These are phyloP conservation scores for Trachelipus rathkii DNA, from an alignment of 1,140 invertebrate genomes.

Conservation along the genomic window DNA sequence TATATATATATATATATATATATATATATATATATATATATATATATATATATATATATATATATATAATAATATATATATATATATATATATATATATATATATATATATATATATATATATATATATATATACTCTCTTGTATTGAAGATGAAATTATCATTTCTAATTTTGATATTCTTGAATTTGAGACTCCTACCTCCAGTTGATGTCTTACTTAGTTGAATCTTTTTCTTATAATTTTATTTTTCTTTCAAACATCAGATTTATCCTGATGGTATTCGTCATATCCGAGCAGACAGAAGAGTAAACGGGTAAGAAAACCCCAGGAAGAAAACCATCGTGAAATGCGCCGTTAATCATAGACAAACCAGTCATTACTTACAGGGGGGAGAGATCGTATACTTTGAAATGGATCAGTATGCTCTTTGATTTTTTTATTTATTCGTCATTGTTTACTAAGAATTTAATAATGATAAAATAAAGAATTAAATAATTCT, in stretches of 20 bases:
- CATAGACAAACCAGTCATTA: conserved; percentile 98
- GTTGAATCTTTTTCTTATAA: conserved; percentile 29
- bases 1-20: too few species aligned
- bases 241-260: conserved; percentile 27
- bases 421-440: conserved; percentile 57
- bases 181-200: too few species aligned
- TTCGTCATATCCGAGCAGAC: conserved; percentile 94
- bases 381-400: conserved; percentile 94
- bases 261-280: conserved; percentile 94
- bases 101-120: too few species aligned
- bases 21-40: too few species aligned
- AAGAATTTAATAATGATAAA: too few species aligned
- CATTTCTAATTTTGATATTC: too few species aligned
- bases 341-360: conserved; percentile 97
- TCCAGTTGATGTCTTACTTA: too few species aligned
- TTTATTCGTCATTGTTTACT: background rate
- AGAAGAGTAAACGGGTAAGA: conserved; percentile 99
- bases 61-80: too few species aligned
- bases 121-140: too few species aligned
- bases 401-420: conserved; percentile 99
- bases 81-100: too few species aligned
- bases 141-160: too few species aligned
- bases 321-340: conserved; percentile 92
- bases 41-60: too few species aligned
- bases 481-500: conserved; percentile 20